Conservation (phyloP, 2,113 vertebrate species). For the Mirounga angustirostris region DNA sequence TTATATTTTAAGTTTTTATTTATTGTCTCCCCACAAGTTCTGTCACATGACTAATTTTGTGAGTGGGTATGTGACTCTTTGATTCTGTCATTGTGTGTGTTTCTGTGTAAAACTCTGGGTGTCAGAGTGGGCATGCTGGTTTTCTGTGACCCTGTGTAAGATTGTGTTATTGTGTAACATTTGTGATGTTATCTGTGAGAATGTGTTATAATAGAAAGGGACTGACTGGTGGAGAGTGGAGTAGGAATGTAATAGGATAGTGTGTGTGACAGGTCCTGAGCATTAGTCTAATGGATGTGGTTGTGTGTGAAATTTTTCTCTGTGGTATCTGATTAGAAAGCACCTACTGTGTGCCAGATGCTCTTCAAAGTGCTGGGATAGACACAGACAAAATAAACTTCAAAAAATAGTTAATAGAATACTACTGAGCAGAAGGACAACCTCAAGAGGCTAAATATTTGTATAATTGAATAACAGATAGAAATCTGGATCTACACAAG, state of each 20-base stretch:
- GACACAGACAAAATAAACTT: slow-evolving; percentile 7
- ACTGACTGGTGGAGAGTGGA: background rate
- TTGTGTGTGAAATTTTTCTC: background rate
- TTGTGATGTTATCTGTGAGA: background rate
- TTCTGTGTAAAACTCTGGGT: background rate
- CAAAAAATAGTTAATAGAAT: background rate
- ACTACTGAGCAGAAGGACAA: background rate
- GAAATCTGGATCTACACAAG: background rate
- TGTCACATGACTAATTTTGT: background rate
- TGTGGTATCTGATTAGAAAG: background rate
- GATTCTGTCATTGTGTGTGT: background rate
- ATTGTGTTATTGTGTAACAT: background rate
- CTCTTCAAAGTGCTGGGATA: background rate
- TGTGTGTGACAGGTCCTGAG: background rate
- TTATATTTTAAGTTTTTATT: background rate
- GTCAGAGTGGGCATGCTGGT: background rate
- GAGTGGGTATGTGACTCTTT: background rate
- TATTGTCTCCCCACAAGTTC: background rate
- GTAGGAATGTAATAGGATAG: background rate
- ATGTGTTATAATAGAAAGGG: background rate
- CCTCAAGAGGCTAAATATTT: background rate
- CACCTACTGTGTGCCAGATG: background rate
- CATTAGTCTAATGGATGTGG: background rate
- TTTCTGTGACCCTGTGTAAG: background rate
- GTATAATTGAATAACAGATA: background rate